Evolutionary conservation across 1,140 invertebrate species (phyloP).

Genomic region (Brachionus koreanus): DNA sequence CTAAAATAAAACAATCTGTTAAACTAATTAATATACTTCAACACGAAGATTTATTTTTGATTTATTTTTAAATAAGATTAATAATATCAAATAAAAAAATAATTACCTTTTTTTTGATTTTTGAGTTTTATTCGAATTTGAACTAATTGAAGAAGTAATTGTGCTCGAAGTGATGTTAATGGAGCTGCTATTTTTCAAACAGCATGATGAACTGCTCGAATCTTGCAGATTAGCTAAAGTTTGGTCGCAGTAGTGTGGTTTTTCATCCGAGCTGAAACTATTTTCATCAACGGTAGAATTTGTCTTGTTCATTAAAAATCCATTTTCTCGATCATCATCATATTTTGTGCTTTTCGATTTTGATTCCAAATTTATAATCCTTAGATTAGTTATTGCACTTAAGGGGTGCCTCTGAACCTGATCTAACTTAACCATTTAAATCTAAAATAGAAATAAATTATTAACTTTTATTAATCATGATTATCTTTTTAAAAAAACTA

Average conservation of each 20-base stretch:
- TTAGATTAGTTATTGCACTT: neutral
- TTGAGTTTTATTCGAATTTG: constrained; percentile 18
- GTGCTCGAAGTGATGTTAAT: constrained; percentile 11
- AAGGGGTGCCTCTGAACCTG: neutral
- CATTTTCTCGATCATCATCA: neutral
- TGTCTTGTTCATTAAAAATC: neutral
- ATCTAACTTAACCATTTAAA: neutral
- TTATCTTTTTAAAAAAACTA: neutral
- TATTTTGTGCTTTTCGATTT: neutral
- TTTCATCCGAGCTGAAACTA: neutral
- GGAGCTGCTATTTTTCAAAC: neutral
- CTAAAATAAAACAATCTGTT: too few species aligned
- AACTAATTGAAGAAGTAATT: constrained; percentile 28
- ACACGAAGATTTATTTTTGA: neutral
- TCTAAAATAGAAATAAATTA: neutral
- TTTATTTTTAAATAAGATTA: neutral
- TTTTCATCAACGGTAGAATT: neutral
- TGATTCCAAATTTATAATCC: neutral
- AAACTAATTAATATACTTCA: neutral
- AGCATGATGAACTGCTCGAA: neutral
- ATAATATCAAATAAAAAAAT: neutral
- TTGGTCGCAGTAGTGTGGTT: neutral
- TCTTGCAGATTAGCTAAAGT: neutral
- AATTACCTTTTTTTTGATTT: constrained; percentile 21
- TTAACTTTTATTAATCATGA: neutral